Percentiles rank a stretch among this genome's conserved stretches.
These are phyloP conservation scores for Sebastiscus tertius DNA, from an alignment of 2,797 vertebrate species.

Conservation along the genomic window DNA sequence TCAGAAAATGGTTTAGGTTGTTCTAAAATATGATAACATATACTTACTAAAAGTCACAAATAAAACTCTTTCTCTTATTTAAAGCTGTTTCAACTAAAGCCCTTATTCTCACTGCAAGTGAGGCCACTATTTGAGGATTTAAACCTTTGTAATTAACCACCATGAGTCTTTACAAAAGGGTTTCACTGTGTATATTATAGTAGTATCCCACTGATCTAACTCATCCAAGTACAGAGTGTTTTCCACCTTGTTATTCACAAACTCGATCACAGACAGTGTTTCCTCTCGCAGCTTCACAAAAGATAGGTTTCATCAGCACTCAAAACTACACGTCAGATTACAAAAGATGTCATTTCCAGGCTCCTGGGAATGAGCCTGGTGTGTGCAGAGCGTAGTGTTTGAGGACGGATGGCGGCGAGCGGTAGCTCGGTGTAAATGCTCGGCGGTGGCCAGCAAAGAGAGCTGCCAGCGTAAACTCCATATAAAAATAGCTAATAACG, in stretches of 20 bases:
- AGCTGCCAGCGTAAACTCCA: slow-evolving; percentile 61
- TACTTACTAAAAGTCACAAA: neutral
- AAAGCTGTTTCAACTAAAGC: neutral
- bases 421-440: slow-evolving; percentile 33
- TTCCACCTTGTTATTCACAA: slow-evolving; percentile 17
- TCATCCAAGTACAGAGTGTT: neutral
- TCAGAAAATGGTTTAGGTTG: neutral
- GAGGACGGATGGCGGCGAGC: slow-evolving; percentile 27
- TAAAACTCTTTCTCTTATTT: neutral
- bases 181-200: neutral
- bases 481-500: slow-evolving; percentile 75
- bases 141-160: neutral
- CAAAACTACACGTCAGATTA: slow-evolving; percentile 43
- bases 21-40: neutral
- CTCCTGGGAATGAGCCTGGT: slow-evolving; percentile 35
- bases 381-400: slow-evolving; percentile 27
- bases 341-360: slow-evolving; percentile 49
- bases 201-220: neutral
- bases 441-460: slow-evolving; percentile 42
- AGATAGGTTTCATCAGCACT: slow-evolving; percentile 52
- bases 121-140: neutral
- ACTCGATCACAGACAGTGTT: slow-evolving; percentile 26
- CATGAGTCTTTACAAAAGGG: neutral
- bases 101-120: neutral
- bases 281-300: slow-evolving; percentile 31